Evolutionary conservation across 2,113 vertebrate species (phyloP).

Genomic region (Anthoscopus minutus): DNA sequence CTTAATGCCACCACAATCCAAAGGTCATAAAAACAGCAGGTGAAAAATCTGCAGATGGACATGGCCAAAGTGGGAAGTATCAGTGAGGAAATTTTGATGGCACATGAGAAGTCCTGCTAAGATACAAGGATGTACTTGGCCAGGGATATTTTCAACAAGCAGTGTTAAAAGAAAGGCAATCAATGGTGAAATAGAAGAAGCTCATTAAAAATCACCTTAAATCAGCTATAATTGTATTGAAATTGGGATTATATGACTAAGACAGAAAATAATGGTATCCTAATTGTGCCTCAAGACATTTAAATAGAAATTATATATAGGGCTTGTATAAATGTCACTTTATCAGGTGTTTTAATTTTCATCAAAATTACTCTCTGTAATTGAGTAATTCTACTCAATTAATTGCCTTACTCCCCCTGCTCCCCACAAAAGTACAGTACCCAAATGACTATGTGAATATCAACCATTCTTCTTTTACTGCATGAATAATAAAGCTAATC

Average conservation of each 20-base stretch:
- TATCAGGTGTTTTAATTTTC: neutral
- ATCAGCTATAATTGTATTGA: neutral
- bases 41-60: neutral
- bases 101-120: neutral
- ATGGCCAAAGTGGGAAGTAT: neutral
- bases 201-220: neutral
- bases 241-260: neutral
- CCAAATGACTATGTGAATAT: neutral
- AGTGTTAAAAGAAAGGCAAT: neutral
- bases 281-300: neutral
- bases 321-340: neutral
- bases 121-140: fast-evolving
- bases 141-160: neutral
- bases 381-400: neutral
- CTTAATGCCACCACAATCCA: neutral
- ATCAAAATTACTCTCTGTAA: neutral
- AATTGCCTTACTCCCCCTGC: neutral
- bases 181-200: neutral
- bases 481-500: neutral
- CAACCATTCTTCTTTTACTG: neutral
- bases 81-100: neutral
- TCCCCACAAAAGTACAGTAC: neutral
- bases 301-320: neutral
- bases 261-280: neutral
- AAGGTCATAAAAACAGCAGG: neutral